Evolutionary conservation across 2,113 vertebrate species (phyloP), one percentile per base, ranked within the genome.

Genomic region (Miniopterus natalensis): DNA sequence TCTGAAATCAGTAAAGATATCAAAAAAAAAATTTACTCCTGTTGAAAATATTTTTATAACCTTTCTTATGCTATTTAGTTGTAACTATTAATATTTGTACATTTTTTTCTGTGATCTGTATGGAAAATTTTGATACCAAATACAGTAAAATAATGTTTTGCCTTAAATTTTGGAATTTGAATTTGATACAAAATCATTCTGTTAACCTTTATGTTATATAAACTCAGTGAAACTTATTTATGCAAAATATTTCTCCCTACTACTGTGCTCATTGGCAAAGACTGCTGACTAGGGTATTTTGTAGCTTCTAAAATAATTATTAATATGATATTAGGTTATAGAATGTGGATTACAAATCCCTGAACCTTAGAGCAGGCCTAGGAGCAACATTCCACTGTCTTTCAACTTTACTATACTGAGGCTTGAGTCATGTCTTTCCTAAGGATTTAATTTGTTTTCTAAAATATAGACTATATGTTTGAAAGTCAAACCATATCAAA

Each of bases 231-330:
- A 42, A 27, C 12, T 88, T 91, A 49, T 45, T 93, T 92, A 55
- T 31, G 8, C 51, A 89, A 55, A 92, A 53, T 79, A 1, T 59
- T 61, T 91, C 36, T 80, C 11, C 59, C 31, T 71, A 73, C 40
- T 29, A 57, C 20, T 65, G 47, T 25, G 25, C 55, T 92, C 68
- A n/a, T 7, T 68, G 47, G 29, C 25, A 55, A 68, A n/a, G 36
- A 49, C 4, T 93, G 81, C 40, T 92, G 92, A 87, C 45, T 84
- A 25, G 13, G n/a, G 47, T 78, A 15, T 42, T 95, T 70, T 65
- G 10, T 57, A 89, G 80, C 75, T 87, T 92, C 74, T 75, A 51
- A 87, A 84, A 70, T 42, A 57, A 90, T 86, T 90, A n/a, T 75
- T 95, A 53, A 27, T 45, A 27, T 40, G 29, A 45, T 74, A 84